Base-by-base conservation (phyloP, 2,888 invertebrate genomes). In the Drosophila parthenogenetica region DNA sequence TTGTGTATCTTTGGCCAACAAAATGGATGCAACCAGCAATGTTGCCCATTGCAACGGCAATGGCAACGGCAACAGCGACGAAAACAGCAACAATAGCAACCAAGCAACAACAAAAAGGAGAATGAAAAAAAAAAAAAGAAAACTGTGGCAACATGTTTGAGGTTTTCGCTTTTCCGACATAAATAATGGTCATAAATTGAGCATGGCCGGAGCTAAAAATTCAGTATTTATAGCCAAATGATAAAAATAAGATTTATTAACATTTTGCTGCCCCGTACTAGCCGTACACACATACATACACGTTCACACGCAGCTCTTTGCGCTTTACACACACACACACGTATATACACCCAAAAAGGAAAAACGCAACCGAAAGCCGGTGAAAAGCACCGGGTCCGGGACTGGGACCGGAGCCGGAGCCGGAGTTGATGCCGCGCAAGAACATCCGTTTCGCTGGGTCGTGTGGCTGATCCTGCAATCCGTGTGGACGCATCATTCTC, bases 161-260 rank as follows among this genome's bases (percentile, higher is more conserved):
- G 89, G 90, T 86, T 89, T 87, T 86, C 89, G 89, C 88, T 89
- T 89, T 90, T 88, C 90, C 89, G 89, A 91, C 91, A 92, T 92
- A 92, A 92, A 92, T 92, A 92, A 92, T 91, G 91, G 91, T 90
- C 92, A 92, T 92, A 92, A 92, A 92, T 92, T 90, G 92, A 90
- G 90, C 91, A 91, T 90, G 92, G 91, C 85, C 85, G 85, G 85
- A 85, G 85, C 91, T 92, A 91, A 92, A 92, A 92, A 91, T 91
- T 91, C 92, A 91, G 91, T 92, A 92, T 92, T 92, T 92, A 92
- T 92, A 91, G 92, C 91, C 91, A 79, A 91, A 91, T 92, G 92
- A 92, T 92, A 92, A 92, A 92, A 92, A 92, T 92, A 91, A 92
- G 92, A 92, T 92, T 92, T 92, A 92, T 92, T 92, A 92, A 92